These are phyloP conservation scores for Scaptomyza hsui DNA, from an alignment of 1,140 invertebrate genomes.

Conservation along the genomic window DNA sequence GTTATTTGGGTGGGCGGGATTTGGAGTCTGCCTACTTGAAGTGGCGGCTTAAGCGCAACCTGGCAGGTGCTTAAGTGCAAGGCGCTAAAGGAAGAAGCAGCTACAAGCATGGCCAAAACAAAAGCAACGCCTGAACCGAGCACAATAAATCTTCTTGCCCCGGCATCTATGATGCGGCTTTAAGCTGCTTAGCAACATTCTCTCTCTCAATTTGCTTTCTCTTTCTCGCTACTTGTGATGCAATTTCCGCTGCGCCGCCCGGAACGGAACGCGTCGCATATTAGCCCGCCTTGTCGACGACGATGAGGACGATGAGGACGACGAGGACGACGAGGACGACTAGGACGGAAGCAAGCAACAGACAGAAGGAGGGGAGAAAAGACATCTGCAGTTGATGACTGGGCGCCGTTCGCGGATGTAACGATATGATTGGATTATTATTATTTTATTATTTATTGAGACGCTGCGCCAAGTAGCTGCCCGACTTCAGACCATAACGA, in stretches of 20 bases:
- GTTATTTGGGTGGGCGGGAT: slow-evolving; percentile 1
- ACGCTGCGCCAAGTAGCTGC: slow-evolving; percentile 47
- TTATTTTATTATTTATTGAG: slow-evolving; percentile 80
- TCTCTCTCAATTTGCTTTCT: neutral
- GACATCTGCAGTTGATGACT: slow-evolving; percentile 55
- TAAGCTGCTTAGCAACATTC: slow-evolving; percentile 68
- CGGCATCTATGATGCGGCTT: slow-evolving; percentile 73
- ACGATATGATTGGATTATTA: slow-evolving; percentile 81
- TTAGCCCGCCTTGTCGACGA: slow-evolving; percentile 52
- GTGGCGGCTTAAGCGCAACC: slow-evolving; percentile 24
- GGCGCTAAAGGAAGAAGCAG: neutral
- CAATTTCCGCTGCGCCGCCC: slow-evolving; percentile 72
- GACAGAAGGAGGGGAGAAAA: slow-evolving; percentile 20
- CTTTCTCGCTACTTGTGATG: slow-evolving; percentile 47
- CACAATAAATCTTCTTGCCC: slow-evolving; percentile 70
- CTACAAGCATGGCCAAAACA: slow-evolving; percentile 48
- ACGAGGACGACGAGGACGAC: neutral
- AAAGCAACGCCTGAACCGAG: slow-evolving; percentile 36
- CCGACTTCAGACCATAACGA: neutral
- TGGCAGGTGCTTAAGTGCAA: slow-evolving; percentile 20
- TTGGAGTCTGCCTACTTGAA: slow-evolving; percentile 26
- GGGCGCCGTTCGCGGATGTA: slow-evolving; percentile 67
- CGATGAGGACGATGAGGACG: slow-evolving; percentile 6
- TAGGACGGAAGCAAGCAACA: slow-evolving; percentile 44
- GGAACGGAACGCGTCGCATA: slow-evolving; percentile 34